These are phyloP conservation scores for Hyles lineata DNA, from an alignment of 2,888 invertebrate genomes.

Conservation along the genomic window DNA sequence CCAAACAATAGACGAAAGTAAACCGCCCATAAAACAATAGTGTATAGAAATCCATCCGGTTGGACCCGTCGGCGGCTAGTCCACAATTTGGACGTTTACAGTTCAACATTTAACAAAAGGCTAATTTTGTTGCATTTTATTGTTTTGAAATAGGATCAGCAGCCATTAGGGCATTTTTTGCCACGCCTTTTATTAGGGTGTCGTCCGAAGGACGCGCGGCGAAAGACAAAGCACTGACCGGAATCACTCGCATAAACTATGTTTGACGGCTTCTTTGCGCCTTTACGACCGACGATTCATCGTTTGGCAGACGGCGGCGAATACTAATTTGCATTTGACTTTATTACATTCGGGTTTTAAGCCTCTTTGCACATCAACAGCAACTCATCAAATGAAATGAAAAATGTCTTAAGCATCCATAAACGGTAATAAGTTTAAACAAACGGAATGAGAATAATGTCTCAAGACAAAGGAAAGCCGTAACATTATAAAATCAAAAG, in stretches of 20 bases:
- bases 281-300: slow-evolving; percentile 61
- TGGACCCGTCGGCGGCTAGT: slow-evolving; percentile 56
- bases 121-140: slow-evolving; percentile 85
- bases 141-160: slow-evolving; percentile 81
- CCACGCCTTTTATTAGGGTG: slow-evolving; percentile 84
- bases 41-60: slow-evolving; percentile 53
- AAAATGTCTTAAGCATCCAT: slow-evolving; percentile 7
- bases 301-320: slow-evolving; percentile 40
- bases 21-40: slow-evolving; percentile 73
- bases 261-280: slow-evolving; percentile 78
- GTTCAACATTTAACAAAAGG: slow-evolving; percentile 75
- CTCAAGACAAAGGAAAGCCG: not conserved
- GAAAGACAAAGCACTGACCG: slow-evolving; percentile 79
- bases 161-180: slow-evolving; percentile 80
- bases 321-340: slow-evolving; percentile 25
- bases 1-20: slow-evolving; percentile 59
- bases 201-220: slow-evolving; percentile 80
- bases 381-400: not conserved
- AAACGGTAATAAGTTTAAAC: not conserved
- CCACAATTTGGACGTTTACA: slow-evolving; percentile 69
- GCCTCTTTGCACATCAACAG: slow-evolving; percentile 13
- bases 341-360: slow-evolving; percentile 23
- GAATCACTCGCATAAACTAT: slow-evolving; percentile 80
- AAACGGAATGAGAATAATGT: not conserved
- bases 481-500: not conserved